Conservation (phyloP, 2,888 invertebrate genomes). For the Cantharis flavilabris region DNA sequence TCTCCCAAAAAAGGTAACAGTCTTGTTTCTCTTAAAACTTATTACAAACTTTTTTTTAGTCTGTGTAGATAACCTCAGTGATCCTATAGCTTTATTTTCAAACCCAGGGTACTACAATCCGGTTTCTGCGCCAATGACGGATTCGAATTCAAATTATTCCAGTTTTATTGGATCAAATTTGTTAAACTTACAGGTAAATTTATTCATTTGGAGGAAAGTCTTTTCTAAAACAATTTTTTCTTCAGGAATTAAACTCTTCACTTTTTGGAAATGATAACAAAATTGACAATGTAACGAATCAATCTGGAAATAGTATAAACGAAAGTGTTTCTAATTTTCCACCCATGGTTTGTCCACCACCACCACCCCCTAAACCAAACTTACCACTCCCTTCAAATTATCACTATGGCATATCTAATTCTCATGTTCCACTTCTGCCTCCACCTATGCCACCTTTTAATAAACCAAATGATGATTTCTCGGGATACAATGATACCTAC, state of each 20-base stretch:
- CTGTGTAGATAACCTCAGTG: background rate
- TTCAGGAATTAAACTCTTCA: constrained; percentile 28
- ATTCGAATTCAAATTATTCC: constrained; percentile 52
- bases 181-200: constrained; percentile 57
- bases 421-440: constrained; percentile 61
- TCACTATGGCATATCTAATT: constrained; percentile 30
- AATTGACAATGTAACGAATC: constrained; percentile 1
- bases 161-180: constrained; percentile 68
- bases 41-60: background rate
- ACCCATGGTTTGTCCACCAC: constrained; percentile 58
- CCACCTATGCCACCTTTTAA: constrained; percentile 58
- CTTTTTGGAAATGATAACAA: constrained; percentile 20
- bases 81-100: constrained; percentile 31
- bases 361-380: constrained; percentile 42
- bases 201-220: constrained; percentile 5
- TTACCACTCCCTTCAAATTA: constrained; percentile 26
- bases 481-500: constrained; percentile 21
- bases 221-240: background rate
- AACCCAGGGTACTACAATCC: constrained; percentile 60
- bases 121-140: constrained; percentile 41
- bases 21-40: background rate
- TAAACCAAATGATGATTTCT: constrained; percentile 40
- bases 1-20: constrained; percentile 1
- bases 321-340: constrained; percentile 42
- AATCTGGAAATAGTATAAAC: constrained; percentile 10